phyloP scores from a whole-genome alignment of 2,797 vertebrate species.

The Urocyon cinereoargenteus region DNA sequence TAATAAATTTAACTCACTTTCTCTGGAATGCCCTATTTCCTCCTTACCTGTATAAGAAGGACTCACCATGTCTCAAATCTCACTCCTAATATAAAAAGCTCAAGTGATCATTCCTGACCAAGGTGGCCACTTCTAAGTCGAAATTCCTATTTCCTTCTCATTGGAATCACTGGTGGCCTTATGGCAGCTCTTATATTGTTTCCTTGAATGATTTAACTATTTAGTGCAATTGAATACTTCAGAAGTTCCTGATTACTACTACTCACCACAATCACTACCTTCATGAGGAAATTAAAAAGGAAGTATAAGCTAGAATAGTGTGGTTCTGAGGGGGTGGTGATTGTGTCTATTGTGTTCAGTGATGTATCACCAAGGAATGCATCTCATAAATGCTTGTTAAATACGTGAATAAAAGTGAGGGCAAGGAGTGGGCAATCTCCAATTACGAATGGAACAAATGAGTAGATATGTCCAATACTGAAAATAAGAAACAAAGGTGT shows the following conservation, averaged over 20 bases:
- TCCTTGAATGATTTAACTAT: neutral
- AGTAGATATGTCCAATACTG: neutral
- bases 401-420: neutral
- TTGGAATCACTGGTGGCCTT: neutral
- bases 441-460: neutral
- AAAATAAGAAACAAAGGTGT: slow-evolving; percentile 10
- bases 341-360: neutral
- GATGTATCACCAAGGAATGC: neutral
- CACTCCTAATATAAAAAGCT: neutral
- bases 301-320: neutral
- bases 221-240: neutral
- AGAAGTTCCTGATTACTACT: neutral
- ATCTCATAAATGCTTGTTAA: neutral
- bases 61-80: neutral
- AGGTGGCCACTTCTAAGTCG: neutral
- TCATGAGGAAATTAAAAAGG: neutral
- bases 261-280: neutral
- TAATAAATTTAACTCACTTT: neutral
- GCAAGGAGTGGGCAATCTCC: neutral
- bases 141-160: neutral
- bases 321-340: neutral
- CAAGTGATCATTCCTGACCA: neutral
- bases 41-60: neutral
- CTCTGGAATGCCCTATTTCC: neutral
- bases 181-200: neutral